Conservation (phyloP, 2,797 vertebrate species). For the Myripristis murdjan region DNA sequence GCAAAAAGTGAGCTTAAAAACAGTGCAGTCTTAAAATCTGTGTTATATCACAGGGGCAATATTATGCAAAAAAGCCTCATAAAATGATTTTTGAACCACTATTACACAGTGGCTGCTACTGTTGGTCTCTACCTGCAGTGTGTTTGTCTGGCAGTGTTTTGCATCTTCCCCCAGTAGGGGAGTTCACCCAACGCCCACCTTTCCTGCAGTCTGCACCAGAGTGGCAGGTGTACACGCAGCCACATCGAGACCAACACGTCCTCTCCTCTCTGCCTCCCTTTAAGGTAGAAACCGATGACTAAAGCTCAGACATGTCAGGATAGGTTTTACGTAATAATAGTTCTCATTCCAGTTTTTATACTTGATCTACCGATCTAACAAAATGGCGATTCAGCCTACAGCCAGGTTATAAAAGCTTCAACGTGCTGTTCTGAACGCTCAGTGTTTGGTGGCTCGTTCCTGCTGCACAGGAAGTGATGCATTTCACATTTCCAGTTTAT, state of each 20-base stretch:
- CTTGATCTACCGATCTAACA: not conserved
- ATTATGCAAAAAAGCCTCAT: not conserved
- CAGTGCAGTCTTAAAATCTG: slow-evolving; percentile 17
- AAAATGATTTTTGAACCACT: not conserved
- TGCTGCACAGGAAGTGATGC: no score
- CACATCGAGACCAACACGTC: slow-evolving; percentile 7
- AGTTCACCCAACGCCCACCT: slow-evolving; percentile 67
- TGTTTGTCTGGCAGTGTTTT: slow-evolving; percentile 1
- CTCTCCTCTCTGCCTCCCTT: slow-evolving; percentile 15
- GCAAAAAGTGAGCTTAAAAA: no score
- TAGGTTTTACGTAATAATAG: no score
- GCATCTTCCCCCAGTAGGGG: slow-evolving; percentile 54
- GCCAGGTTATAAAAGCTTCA: no score
- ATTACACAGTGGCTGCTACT: not conserved
- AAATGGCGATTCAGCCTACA: not conserved
- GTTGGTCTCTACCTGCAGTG: not conserved
- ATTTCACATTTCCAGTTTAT: no score
- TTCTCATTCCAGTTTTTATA: no score
- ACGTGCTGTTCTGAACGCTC: no score
- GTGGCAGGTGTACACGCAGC: slow-evolving; percentile 31
- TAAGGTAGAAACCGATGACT: not conserved
- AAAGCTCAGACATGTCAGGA: not conserved
- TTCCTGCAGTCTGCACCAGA: slow-evolving; percentile 50
- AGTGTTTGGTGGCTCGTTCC: no score
- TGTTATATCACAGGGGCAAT: not conserved